Conservation (phyloP, 2,113 vertebrate genomes). For the Nerophis ophidion region DNA sequence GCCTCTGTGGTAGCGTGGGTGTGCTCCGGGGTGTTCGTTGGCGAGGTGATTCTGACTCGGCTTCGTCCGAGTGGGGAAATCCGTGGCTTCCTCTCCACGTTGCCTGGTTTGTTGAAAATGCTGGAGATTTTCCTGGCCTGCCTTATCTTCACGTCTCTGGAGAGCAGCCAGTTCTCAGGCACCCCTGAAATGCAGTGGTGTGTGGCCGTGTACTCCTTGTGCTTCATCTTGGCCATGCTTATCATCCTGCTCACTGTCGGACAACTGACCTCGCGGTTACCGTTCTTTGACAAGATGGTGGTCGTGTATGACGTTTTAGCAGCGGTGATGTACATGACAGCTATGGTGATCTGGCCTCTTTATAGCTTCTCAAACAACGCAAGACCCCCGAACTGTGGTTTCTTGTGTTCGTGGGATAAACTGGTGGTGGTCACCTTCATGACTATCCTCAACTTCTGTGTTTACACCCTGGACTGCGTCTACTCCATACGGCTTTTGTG, state of each 20-base stretch:
- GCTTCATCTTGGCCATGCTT: constrained; percentile 78
- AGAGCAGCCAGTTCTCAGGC: fast-evolving
- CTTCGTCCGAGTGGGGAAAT: constrained; percentile 68
- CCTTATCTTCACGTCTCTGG: constrained; percentile 79
- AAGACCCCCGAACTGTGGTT: fast-evolving
- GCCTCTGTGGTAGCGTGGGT: constrained; percentile 74
- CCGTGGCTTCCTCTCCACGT: constrained; percentile 78
- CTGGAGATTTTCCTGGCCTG: constrained; percentile 80
- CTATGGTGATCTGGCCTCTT: constrained; percentile 79
- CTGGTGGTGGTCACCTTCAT: constrained; percentile 75
- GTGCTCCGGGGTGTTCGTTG: constrained; percentile 68
- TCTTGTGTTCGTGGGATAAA: constrained; percentile 54
- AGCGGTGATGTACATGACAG: constrained; percentile 72
- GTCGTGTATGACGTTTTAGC: constrained; percentile 74
- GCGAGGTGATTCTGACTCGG: constrained; percentile 70
- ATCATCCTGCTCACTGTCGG: constrained; percentile 72
- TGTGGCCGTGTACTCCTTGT: constrained; percentile 77
- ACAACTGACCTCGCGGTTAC: constrained; percentile 57
- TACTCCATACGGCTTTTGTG: constrained; percentile 78
- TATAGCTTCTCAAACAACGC: constrained; percentile 52
- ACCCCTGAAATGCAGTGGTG: constrained; percentile 72
- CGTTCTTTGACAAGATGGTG: constrained; percentile 69
- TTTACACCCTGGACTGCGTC: constrained; percentile 74
- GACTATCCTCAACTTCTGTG: constrained; percentile 75
- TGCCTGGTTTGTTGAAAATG: constrained; percentile 83